These are phyloP conservation scores for Istiophorus platypterus DNA, from an alignment of 2,113 vertebrate species.

Conservation along the genomic window DNA sequence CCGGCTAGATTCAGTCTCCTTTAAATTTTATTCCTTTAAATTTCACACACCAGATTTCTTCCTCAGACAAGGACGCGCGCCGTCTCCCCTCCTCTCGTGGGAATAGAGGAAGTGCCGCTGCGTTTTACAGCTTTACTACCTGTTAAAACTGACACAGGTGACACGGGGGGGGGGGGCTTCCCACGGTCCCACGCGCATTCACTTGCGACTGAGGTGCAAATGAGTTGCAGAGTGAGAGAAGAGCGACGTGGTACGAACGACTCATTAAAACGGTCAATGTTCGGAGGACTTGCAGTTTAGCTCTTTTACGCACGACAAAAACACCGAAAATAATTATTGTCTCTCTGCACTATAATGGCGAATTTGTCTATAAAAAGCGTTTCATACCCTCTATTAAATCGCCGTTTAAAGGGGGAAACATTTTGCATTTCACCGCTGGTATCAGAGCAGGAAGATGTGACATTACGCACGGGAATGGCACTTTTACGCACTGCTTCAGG, in stretches of 20 bases:
- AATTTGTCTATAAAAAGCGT: not conserved
- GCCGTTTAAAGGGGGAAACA: not conserved
- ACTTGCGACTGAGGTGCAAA: constrained; percentile 12
- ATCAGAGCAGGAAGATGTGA: fast-evolving
- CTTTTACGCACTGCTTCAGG: constrained; percentile 14
- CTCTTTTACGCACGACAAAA: constrained; percentile 2
- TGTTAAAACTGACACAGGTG: constrained; percentile 47
- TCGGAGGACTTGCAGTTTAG: not conserved
- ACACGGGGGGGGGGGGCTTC: not conserved
- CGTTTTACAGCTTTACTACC: constrained; percentile 47
- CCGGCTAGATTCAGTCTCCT: too few species aligned
- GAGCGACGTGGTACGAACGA: not conserved
- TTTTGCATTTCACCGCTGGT: not conserved
- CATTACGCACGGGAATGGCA: constrained; percentile 8
- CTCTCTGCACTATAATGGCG: fast-evolving
- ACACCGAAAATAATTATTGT: too few species aligned
- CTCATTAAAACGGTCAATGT: not conserved
- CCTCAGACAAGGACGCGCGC: not conserved
- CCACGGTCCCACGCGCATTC: constrained; percentile 40
- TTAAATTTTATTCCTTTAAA: too few species aligned
- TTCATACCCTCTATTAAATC: not conserved
- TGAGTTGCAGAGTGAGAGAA: not conserved
- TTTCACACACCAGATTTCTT: not conserved
- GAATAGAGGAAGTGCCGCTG: constrained; percentile 23
- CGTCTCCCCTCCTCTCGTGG: not conserved